Conservation (phyloP, 2,113 vertebrate genomes). For the Ceyx melanurus region DNA sequence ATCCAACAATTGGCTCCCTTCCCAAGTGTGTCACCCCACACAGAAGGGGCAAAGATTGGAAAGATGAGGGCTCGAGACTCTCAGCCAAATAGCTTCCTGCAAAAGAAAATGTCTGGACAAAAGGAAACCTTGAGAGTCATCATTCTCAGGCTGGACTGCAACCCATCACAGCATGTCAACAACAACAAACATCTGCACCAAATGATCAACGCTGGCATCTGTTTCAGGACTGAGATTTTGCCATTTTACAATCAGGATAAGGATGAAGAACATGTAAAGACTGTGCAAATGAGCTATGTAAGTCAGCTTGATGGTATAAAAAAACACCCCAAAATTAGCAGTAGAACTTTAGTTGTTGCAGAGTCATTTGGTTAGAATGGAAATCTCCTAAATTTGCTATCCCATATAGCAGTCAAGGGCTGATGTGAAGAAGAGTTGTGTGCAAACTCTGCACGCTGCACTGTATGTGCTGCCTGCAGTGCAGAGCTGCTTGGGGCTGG, state of each 20-base stretch:
- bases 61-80: neutral
- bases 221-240: too few species aligned
- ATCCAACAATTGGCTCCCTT: neutral
- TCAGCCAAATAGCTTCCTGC: neutral
- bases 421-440: neutral
- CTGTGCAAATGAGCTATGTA: neutral
- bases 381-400: neutral
- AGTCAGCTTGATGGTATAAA: neutral
- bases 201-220: neutral
- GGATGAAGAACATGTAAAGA: neutral
- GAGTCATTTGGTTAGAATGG: neutral
- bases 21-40: neutral
- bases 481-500: neutral
- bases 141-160: neutral
- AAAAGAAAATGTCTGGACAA: neutral
- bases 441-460: neutral
- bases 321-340: neutral
- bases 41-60: neutral
- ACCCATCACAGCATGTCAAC: neutral
- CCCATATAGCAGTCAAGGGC: neutral
- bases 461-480: accelerated
- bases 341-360: neutral
- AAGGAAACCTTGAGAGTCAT: neutral
- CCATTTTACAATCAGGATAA: neutral
- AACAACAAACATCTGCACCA: neutral